phyloP scores from a whole-genome alignment of 35 echinoderm and acorn worm species.

The Nesometra sesokonis region DNA sequence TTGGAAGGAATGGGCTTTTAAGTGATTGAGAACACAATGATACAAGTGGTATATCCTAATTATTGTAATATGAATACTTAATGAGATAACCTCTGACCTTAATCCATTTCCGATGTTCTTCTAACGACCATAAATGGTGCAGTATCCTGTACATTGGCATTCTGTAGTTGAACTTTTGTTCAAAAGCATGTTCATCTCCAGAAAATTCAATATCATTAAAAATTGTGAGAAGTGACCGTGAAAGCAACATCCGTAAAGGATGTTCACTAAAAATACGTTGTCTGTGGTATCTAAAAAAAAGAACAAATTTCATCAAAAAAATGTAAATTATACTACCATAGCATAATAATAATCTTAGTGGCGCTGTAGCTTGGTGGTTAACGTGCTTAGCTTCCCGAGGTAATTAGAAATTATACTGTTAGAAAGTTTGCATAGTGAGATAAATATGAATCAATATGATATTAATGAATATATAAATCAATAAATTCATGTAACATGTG shows the following conservation, averaged over 20 bases:
- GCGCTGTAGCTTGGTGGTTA: too few relatives aligned
- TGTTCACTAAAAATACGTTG: constrained; percentile 77
- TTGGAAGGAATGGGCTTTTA: too few relatives aligned
- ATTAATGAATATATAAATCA: too few relatives aligned
- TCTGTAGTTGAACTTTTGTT: constrained; percentile 97
- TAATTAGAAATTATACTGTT: background rate
- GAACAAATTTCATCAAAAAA: background rate
- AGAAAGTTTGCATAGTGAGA: too few relatives aligned
- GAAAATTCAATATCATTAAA: constrained; percentile 93
- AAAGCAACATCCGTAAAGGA: constrained; percentile 38
- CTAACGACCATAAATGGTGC: constrained; percentile 61
- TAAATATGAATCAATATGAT: too few relatives aligned
- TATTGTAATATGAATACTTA: background rate
- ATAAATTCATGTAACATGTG: too few relatives aligned
- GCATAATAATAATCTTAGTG: too few relatives aligned
- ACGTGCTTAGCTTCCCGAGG: background rate
- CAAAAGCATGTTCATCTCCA: constrained; percentile 87
- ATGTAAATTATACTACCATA: too few relatives aligned
- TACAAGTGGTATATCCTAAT: too few relatives aligned
- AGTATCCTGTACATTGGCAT: constrained; percentile 89
- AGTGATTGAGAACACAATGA: too few relatives aligned
- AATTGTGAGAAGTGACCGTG: constrained; percentile 61
- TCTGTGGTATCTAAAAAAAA: constrained; percentile 53
- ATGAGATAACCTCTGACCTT: constrained; percentile 32
- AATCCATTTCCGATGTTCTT: constrained; percentile 59